Percentiles rank a stretch among this genome's conserved stretches.
phyloP scores from a whole-genome alignment of 2,797 vertebrate species.

The Ammospiza maritima region DNA sequence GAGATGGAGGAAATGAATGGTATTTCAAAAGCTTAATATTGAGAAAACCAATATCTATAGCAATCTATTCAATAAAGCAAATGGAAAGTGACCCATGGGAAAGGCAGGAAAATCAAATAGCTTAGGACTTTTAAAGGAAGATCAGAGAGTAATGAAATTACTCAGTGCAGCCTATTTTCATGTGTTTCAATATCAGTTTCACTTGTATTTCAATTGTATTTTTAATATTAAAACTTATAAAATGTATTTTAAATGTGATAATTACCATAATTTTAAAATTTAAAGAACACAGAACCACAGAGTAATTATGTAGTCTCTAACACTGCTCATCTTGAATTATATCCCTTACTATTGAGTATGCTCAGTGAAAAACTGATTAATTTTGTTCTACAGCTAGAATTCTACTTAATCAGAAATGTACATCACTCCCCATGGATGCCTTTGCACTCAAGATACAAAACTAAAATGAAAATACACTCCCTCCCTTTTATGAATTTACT shows the following conservation, averaged over 20 bases:
- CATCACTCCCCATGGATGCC: not conserved
- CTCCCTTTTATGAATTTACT: not conserved
- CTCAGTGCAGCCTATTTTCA: not conserved
- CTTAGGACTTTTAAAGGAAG: not conserved
- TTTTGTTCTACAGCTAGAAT: not conserved
- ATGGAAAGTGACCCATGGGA: not conserved
- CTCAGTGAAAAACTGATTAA: not conserved
- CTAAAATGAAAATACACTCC: not conserved
- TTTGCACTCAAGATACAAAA: not conserved
- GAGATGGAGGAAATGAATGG: not conserved
- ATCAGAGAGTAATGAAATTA: not conserved
- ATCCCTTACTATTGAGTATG: not conserved
- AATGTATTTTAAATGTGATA: not conserved
- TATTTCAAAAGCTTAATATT: not conserved
- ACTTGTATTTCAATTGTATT: not conserved
- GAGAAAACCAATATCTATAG: not conserved
- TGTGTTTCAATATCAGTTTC: not conserved
- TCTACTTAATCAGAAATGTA: not conserved
- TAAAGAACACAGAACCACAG: not conserved
- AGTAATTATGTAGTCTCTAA: not conserved
- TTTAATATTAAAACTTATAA: slow-evolving; percentile 7
- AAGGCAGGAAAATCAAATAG: not conserved
- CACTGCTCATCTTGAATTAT: not conserved
- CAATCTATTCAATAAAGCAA: not conserved
- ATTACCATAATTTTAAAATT: not conserved